Evolutionary conservation across 2,113 vertebrate genomes (phyloP).

Genomic region (Gobius niger): DNA sequence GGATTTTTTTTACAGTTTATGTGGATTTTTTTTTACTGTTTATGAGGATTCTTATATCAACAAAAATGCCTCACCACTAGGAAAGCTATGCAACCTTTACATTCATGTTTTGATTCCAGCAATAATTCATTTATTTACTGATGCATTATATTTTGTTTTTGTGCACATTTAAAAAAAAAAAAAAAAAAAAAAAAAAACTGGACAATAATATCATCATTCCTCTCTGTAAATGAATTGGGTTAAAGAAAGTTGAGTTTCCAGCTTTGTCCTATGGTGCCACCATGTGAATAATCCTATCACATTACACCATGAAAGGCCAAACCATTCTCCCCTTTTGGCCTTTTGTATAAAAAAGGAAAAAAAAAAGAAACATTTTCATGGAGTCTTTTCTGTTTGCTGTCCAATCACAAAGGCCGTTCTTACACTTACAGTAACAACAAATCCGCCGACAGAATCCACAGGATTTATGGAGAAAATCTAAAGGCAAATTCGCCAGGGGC

Average conservation of each 20-base stretch:
- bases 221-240: conserved; percentile 33
- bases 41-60: no score
- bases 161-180: no score
- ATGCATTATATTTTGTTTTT: no score
- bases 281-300: conserved; percentile 62
- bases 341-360: conserved; percentile 27
- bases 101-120: no score
- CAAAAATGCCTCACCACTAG: no score
- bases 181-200: conserved; percentile 23
- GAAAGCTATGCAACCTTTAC: no score
- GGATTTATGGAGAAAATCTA: conserved; percentile 56
- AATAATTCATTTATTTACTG: no score
- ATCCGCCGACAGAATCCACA: conserved; percentile 44
- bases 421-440: conserved; percentile 43
- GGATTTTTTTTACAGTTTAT: no score
- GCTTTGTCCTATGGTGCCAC: conserved; percentile 30
- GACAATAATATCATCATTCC: conserved; percentile 34
- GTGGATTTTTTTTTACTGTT: no score
- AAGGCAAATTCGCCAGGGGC: conserved; percentile 49
- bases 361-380: conserved; percentile 37
- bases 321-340: conserved; percentile 27
- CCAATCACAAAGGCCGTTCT: conserved; percentile 41
- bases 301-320: conserved; percentile 51
- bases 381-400: conserved; percentile 23
- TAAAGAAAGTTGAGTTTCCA: conserved; percentile 35